Percentiles rank a stretch among this genome's conserved stretches.
Evolutionary conservation across 2,113 vertebrate genomes (phyloP).

Genomic region (Gobius niger): DNA sequence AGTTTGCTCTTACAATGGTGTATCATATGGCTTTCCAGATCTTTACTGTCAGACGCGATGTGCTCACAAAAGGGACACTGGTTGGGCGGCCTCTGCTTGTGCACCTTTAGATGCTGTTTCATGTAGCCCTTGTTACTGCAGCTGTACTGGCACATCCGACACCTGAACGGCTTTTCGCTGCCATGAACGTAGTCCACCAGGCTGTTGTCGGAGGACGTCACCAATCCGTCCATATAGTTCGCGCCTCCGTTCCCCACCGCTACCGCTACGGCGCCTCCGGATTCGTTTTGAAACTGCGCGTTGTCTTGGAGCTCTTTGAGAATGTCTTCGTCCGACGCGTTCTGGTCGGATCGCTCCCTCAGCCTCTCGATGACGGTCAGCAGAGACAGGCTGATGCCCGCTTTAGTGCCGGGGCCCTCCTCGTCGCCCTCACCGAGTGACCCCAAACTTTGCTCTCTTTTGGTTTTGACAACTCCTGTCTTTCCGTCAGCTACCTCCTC

Average conservation of each 20-base stretch:
- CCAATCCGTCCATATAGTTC: constrained; percentile 44
- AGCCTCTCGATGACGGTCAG: constrained; percentile 95
- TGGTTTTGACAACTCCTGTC: constrained; percentile 60
- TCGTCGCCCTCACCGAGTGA: constrained; percentile 68
- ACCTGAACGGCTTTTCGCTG: constrained; percentile 87
- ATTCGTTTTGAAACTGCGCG: constrained; percentile 81
- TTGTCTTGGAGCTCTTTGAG: constrained; percentile 93
- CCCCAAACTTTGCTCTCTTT: constrained; percentile 37
- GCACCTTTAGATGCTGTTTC: constrained; percentile 93
- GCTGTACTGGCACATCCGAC: constrained; percentile 90
- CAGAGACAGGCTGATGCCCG: constrained; percentile 93
- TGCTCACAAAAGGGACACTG: constrained; percentile 98
- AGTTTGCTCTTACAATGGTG: constrained; percentile 91
- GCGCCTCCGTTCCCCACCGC: constrained; percentile 17
- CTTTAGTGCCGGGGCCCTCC: constrained; percentile 84
- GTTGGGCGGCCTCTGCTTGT: constrained; percentile 90
- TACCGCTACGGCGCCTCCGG: constrained; percentile 20
- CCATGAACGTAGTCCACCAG: constrained; percentile 88
- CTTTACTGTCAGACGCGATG: constrained; percentile 86
- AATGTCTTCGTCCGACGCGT: constrained; percentile 94
- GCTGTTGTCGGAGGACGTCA: constrained; percentile 53
- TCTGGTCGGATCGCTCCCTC: constrained; percentile 93
- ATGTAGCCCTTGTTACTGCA: constrained; percentile 96
- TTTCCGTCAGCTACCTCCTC: constrained; percentile 64
- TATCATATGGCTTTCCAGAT: constrained; percentile 94